Conservation (phyloP, 2,113 vertebrate species). For the Pachypanchax playfairii region DNA sequence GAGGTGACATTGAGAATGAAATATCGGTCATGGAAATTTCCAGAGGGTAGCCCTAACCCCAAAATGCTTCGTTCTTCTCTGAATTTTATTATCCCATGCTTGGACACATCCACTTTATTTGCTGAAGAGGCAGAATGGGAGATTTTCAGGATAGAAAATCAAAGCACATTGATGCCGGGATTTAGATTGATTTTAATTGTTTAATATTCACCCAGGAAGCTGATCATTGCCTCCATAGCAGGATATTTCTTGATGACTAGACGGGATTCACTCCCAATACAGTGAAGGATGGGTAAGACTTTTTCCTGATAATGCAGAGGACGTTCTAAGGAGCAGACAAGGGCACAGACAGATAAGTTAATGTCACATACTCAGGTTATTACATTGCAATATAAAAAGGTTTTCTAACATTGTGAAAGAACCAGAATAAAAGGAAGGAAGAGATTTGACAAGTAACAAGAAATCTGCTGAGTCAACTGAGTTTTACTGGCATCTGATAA, state of each 20-base stretch:
- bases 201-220: slow-evolving; percentile 84
- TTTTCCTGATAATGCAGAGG: slow-evolving; percentile 90
- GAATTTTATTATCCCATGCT: slow-evolving; percentile 93
- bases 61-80: slow-evolving; percentile 88
- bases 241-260: slow-evolving; percentile 90
- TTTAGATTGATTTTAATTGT: not conserved
- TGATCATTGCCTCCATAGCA: slow-evolving; percentile 88
- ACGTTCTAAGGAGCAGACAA: slow-evolving; percentile 80
- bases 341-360: not conserved
- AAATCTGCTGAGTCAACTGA: slow-evolving; percentile 23
- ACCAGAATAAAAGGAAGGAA: no score
- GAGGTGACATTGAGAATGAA: slow-evolving; percentile 88
- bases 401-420: not conserved
- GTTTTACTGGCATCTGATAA: slow-evolving; percentile 37
- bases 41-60: slow-evolving; percentile 83
- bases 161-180: not conserved
- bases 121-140: slow-evolving; percentile 68
- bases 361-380: not conserved
- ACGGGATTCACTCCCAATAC: slow-evolving; percentile 85
- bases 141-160: not conserved
- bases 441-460: not conserved
- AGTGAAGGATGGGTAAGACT: slow-evolving; percentile 90
- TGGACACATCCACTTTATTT: slow-evolving; percentile 86
- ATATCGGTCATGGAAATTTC: slow-evolving; percentile 91
- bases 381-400: not conserved